A percentile compares a stretch with the other conserved stretches of the same genome.
Conservation (phyloP, 2,113 vertebrate species). For the Dascyllus trimaculatus region DNA sequence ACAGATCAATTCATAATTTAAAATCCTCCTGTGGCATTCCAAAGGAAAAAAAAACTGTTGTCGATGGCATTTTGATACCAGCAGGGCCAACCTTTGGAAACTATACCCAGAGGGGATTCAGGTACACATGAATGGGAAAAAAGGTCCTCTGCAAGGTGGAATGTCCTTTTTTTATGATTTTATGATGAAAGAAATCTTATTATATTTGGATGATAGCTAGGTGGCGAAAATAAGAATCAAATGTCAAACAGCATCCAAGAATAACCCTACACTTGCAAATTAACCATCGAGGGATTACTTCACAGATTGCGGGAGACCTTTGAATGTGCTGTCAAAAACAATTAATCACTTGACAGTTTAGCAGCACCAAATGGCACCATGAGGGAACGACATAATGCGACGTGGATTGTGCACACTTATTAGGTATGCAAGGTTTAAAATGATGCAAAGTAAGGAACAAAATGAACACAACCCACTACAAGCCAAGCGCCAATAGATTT, state of each 20-base stretch:
- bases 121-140: constrained; percentile 11
- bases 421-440: constrained; percentile 37
- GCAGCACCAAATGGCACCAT: constrained; percentile 29
- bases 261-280: constrained; percentile 60
- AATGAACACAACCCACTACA: constrained; percentile 40
- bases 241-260: constrained; percentile 64
- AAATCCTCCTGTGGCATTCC: constrained; percentile 46
- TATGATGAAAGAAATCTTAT: constrained; percentile 41
- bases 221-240: constrained; percentile 61
- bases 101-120: constrained; percentile 33
- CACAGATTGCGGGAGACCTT: constrained; percentile 56
- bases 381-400: constrained; percentile 22
- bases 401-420: constrained; percentile 9
- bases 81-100: constrained; percentile 59
- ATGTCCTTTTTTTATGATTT: constrained; percentile 53
- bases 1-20: constrained; percentile 74
- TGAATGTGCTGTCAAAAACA: constrained; percentile 58
- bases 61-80: constrained; percentile 66
- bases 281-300: constrained; percentile 37
- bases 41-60: constrained; percentile 30
- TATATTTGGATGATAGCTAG: constrained; percentile 33
- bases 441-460: constrained; percentile 44
- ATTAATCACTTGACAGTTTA: constrained; percentile 56
- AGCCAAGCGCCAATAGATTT: constrained; percentile 55
- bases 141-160: constrained; percentile 17